Percentiles rank a stretch among this genome's conserved stretches.
Conservation (phyloP, 2,797 vertebrate species). For the Ibycter americanus region DNA sequence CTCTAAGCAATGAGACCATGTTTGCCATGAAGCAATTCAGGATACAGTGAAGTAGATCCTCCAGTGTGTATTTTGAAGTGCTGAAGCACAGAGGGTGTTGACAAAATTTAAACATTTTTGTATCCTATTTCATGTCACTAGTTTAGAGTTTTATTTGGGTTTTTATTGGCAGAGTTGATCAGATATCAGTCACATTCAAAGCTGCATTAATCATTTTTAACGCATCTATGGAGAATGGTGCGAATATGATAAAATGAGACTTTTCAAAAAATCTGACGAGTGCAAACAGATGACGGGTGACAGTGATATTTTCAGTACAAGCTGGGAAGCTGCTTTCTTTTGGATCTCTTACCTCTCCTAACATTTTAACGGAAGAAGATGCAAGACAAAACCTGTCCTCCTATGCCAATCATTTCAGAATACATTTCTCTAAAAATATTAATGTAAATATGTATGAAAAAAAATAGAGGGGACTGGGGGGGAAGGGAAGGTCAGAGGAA, state of each 20-base stretch:
- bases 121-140: conserved; percentile 36
- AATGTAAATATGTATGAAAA: conserved; percentile 60
- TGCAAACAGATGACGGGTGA: conserved; percentile 82
- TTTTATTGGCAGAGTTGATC: conserved; percentile 69
- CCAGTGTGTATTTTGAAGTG: conserved; percentile 7
- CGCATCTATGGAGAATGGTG: conserved; percentile 75
- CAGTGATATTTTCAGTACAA: conserved; percentile 83
- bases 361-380: conserved; percentile 76
- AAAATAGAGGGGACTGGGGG: too few species aligned
- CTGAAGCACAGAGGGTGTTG: conserved; percentile 36
- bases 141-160: conserved; percentile 50
- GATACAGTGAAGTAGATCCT: neutral
- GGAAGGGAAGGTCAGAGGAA: neutral
- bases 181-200: conserved; percentile 74
- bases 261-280: conserved; percentile 76
- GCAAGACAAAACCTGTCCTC: conserved; percentile 77
- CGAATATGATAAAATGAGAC: conserved; percentile 80
- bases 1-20: neutral
- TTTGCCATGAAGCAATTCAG: neutral
- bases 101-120: conserved; percentile 56
- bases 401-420: conserved; percentile 77
- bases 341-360: conserved; percentile 76
- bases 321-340: conserved; percentile 80
- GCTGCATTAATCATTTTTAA: conserved; percentile 80
- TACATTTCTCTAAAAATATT: conserved; percentile 75